phyloP scores from a whole-genome alignment of 2,113 vertebrate genomes.

The Butastur rufipennis region DNA sequence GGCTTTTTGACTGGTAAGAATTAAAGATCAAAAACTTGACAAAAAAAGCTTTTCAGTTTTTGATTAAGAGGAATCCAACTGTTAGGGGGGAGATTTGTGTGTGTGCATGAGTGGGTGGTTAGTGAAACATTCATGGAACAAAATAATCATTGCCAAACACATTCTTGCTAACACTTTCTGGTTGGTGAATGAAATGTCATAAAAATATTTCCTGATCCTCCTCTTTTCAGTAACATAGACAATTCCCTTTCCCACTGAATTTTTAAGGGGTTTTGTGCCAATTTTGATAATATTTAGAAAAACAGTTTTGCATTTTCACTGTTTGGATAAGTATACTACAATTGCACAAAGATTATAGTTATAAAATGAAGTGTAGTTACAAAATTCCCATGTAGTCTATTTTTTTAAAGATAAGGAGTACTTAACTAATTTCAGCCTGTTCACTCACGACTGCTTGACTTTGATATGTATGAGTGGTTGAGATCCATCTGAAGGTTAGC shows the following conservation, averaged over 20 bases:
- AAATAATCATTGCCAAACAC: neutral
- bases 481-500: neutral
- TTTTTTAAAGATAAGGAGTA: neutral
- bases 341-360: neutral
- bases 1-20: neutral
- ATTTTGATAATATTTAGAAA: neutral
- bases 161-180: neutral
- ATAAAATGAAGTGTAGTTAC: neutral
- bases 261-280: neutral
- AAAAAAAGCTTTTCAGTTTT: neutral
- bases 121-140: neutral
- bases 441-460: neutral
- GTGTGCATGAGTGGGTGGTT: neutral
- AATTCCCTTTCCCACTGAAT: neutral
- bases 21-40: neutral
- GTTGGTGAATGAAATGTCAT: neutral
- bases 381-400: neutral
- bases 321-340: neutral
- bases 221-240: neutral
- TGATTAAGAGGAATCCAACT: neutral
- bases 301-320: neutral
- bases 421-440: neutral
- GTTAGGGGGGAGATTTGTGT: neutral
- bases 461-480: neutral
- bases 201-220: neutral